Conservation (phyloP, 2,113 vertebrate species). For the Conger conger region DNA sequence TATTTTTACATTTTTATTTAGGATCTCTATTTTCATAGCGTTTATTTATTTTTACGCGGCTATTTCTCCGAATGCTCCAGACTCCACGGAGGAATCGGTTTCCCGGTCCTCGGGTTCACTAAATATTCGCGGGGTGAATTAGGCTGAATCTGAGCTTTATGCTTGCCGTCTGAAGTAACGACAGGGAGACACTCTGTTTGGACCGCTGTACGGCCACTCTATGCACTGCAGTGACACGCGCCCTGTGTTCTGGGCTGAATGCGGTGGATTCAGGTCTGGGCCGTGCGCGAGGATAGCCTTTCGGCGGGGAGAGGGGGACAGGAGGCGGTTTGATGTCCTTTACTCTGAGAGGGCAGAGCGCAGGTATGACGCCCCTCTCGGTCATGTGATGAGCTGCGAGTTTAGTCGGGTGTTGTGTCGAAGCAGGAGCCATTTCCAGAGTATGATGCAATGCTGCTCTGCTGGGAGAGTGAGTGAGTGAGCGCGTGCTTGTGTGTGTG, state of each 20-base stretch:
- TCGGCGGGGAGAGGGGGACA: background rate
- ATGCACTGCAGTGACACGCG: background rate
- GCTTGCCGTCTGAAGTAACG: background rate
- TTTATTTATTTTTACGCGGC: too few species aligned
- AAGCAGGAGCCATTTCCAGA: conserved; percentile 53
- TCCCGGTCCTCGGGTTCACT: background rate
- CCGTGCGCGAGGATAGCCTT: background rate
- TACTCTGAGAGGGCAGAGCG: conserved; percentile 28
- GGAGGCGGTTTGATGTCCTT: conserved; percentile 20
- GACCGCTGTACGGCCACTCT: background rate
- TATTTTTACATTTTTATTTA: too few species aligned
- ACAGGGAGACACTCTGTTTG: background rate
- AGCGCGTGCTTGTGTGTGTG: conserved; percentile 21
- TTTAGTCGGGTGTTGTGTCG: conserved; percentile 44
- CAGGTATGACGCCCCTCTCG: conserved; percentile 27
- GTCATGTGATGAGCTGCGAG: conserved; percentile 46
- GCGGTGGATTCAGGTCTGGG: background rate
- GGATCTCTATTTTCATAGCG: too few species aligned
- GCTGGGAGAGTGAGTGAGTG: conserved; percentile 17
- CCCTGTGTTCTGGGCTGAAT: background rate
- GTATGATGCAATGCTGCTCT: conserved; percentile 53
- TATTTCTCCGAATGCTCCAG: too few species aligned
- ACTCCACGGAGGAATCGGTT: too few species aligned
- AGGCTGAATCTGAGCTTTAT: background rate
- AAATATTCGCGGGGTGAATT: background rate